Evolutionary conservation across 2,888 invertebrate species (phyloP), one percentile per base, ranked within the genome.

Genomic region (Eutolmus rufibarbis): DNA sequence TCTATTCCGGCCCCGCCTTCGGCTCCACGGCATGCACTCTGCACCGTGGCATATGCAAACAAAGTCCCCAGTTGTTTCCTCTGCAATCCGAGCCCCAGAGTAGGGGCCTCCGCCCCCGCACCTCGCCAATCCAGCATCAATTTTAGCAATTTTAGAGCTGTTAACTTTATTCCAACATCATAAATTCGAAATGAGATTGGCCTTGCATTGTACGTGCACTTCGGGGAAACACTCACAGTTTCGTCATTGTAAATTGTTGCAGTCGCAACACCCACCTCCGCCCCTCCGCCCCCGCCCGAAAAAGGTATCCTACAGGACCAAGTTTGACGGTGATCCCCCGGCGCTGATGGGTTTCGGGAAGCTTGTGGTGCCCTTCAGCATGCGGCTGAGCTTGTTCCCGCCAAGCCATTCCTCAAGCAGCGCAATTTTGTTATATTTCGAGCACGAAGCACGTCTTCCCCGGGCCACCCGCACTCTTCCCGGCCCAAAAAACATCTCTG

Each of bases 161-260:
- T 79, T 79, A 79, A 79, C 79, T 79, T 79, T 51, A 79, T 79
- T 79, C 79, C 79, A 46, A 34, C 51, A 51, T 79, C 28, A 79
- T 79, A 79, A 79, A 79, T 79, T 79, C 51, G 79, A 51, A 79
- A 79, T 79, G 37, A 79, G 46, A 79, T 79, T 79, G 51, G 46
- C 46, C 14, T n/a, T 79, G 46, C 46, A 5, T n/a, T 79, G 79
- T 28, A 28, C 79, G 51, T 79, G 79, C 79, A 51, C 79, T 76
- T 28, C 12, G 12, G 66, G 23, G 28, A 66, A 66, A 66, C 66
- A 66, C 66, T 66, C 19, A 28, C 66, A 66, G 66, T 66, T 66
- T 66, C 66, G 66, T 66, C 66, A 66, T 66, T 66, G 66, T 66
- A 66, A 66, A 66, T 66, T 66, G 66, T 66, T 66, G 28, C 66